phyloP scores from a whole-genome alignment of 2,888 invertebrate species.

The Lampropteryx suffumata region DNA sequence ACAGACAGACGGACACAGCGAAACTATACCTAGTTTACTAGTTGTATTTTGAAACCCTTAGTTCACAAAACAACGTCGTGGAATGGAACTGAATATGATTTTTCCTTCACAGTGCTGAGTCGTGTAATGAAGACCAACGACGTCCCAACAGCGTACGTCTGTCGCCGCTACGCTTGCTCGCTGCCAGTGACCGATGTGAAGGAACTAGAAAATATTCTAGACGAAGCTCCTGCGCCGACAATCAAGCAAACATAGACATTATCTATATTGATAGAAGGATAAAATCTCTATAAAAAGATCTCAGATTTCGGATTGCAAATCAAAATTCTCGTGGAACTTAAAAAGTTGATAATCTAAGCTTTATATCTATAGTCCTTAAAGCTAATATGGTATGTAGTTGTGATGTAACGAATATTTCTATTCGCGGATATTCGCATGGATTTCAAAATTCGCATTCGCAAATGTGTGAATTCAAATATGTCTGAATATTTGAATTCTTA shows the following conservation, averaged over 20 bases:
- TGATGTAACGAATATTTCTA: too few relatives aligned
- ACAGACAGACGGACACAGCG: too few relatives aligned
- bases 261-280: neutral
- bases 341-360: too few relatives aligned
- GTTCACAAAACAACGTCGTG: too few relatives aligned
- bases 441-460: too few relatives aligned
- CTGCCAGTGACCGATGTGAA: constrained; percentile 87
- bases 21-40: too few relatives aligned
- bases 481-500: too few relatives aligned
- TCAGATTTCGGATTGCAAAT: constrained; percentile 16
- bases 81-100: neutral
- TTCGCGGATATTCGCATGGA: too few relatives aligned
- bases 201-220: constrained; percentile 84
- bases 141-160: constrained; percentile 89
- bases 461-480: too few relatives aligned
- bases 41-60: too few relatives aligned
- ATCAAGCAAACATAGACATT: constrained; percentile 32
- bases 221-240: constrained; percentile 51
- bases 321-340: constrained; percentile 6
- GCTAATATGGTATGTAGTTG: too few relatives aligned
- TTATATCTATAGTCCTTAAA: too few relatives aligned
- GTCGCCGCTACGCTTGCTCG: constrained; percentile 88
- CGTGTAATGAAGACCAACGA: constrained; percentile 82
- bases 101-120: constrained; percentile 60
- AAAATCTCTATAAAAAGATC: constrained; percentile 11